A percentile compares a stretch with the other conserved stretches of the same genome.
Evolutionary conservation across 2,888 invertebrate genomes (phyloP).

Genomic region (Polyommatus icarus): DNA sequence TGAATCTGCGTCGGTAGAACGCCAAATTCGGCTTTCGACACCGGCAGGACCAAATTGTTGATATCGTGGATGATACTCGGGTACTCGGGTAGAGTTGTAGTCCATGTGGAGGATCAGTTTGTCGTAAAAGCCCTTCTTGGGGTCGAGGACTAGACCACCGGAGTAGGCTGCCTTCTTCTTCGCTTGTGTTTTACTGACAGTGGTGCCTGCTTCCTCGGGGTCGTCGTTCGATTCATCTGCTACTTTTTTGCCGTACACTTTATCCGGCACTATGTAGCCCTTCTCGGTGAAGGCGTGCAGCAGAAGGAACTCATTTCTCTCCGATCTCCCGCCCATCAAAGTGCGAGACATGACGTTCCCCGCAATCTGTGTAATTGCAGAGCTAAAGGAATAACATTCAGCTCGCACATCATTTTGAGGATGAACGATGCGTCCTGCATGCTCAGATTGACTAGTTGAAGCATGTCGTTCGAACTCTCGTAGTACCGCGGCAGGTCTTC

Average conservation of each 20-base stretch:
- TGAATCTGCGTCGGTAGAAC: conserved; percentile 97
- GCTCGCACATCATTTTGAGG: conserved; percentile 92
- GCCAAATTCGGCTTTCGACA: conserved; percentile 82
- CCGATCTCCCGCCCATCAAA: conserved; percentile 96
- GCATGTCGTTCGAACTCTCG: conserved; percentile 82
- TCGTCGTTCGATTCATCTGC: conserved; percentile 50
- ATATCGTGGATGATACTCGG: conserved; percentile 97
- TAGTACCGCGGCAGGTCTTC: conserved; percentile 87
- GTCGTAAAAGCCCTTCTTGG: conserved; percentile 98
- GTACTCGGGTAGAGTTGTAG: conserved; percentile 98
- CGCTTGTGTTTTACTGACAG: conserved; percentile 67
- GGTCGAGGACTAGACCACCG: conserved; percentile 96
- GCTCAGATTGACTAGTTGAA: conserved; percentile 85
- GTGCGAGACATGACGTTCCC: conserved; percentile 97
- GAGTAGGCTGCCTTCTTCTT: conserved; percentile 92
- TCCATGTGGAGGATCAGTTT: conserved; percentile 97
- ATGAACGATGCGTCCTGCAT: conserved; percentile 93
- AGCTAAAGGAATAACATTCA: conserved; percentile 96
- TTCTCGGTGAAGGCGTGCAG: conserved; percentile 97
- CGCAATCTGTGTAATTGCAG: conserved; percentile 98
- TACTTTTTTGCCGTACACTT: conserved; percentile 73
- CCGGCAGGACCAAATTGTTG: conserved; percentile 77
- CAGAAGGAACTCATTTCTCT: conserved; percentile 96
- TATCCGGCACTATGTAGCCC: conserved; percentile 96
- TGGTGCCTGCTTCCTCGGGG: conserved; percentile 52